Conservation (phyloP, 2,797 vertebrate species). For the Tadarida brasiliensis region DNA sequence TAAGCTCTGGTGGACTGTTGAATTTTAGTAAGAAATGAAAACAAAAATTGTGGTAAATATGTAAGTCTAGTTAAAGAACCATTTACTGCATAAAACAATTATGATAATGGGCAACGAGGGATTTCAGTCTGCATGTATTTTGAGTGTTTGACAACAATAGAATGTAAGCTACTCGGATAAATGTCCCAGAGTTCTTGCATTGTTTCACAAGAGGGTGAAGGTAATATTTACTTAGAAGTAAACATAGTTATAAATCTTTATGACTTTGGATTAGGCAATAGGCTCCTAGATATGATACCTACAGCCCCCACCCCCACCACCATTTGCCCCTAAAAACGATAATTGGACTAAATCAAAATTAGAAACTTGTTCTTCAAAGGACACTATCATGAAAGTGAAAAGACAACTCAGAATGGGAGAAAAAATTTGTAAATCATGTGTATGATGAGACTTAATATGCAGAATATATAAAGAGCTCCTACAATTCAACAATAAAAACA, state of each 20-base stretch:
- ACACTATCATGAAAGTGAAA: constrained; percentile 15
- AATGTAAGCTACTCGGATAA: neutral
- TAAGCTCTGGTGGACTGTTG: neutral
- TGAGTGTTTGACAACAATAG: neutral
- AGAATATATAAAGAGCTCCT: neutral
- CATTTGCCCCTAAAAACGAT: neutral
- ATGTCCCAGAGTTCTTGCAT: neutral
- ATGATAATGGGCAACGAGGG: neutral
- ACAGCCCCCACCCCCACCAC: neutral
- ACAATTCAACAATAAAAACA: neutral
- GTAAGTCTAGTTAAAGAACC: neutral
- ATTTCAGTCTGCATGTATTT: neutral
- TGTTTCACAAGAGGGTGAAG: neutral
- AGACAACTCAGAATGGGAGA: neutral
- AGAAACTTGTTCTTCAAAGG: constrained; percentile 2
- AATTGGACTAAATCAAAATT: neutral
- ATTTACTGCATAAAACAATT: neutral
- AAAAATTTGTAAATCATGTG: neutral
- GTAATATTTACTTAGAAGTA: neutral
- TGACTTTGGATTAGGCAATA: neutral
- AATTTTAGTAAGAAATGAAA: constrained; percentile 46
- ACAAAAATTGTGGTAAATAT: neutral
- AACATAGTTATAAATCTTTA: neutral
- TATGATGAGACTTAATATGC: neutral
- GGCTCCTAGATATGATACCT: neutral